Evolutionary conservation across 2,797 vertebrate species (phyloP), one percentile per base, ranked within the genome.

Genomic region (Gastrophryne carolinensis): DNA sequence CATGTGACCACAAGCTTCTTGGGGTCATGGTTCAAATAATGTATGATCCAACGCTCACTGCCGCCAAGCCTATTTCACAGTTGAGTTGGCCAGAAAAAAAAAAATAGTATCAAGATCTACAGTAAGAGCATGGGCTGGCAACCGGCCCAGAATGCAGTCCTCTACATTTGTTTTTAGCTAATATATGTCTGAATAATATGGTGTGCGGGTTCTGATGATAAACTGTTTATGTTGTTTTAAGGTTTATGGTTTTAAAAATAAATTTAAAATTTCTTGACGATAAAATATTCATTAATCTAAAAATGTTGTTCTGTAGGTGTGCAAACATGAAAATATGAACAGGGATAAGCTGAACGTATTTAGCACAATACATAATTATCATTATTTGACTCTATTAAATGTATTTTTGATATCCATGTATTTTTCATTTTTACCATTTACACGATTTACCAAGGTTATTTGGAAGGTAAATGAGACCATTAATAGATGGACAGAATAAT

Each of bases 221-320:
- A 62, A 62, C 69, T 68, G 65, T 60, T 61, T 62, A 69, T 75
- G 47, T 32, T 75, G 29, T 58, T 75, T 56, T 62, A 61, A 75
- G 53, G 47, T 69, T 32, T 73, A 19, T 57, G 61, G 57, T 73
- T 65, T 26, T 53, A 73, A 29, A 52, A 73, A 56, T 32, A 24
- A 29, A 24, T 49, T 19, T 26, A 69, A 53, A 30, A 10, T 62
- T 75, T 32, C 44, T 41, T 60, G 44, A 75, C 60, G 54, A 75
- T 52, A 41, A 13, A 75, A 75, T 68, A 29, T 35, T 60, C 27
- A 52, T 75, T 75, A 75, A 68, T 39, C 61, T 41, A 75, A 75
- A 67, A 75, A 68, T 74, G 62, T 32, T 44, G 4, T 32, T 17
- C 21, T n/a, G 5, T 44, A 5, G 47, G 21, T 29, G 26, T 23